Conservation (phyloP, 2,113 vertebrate species). For the Apodemus speciosus region DNA sequence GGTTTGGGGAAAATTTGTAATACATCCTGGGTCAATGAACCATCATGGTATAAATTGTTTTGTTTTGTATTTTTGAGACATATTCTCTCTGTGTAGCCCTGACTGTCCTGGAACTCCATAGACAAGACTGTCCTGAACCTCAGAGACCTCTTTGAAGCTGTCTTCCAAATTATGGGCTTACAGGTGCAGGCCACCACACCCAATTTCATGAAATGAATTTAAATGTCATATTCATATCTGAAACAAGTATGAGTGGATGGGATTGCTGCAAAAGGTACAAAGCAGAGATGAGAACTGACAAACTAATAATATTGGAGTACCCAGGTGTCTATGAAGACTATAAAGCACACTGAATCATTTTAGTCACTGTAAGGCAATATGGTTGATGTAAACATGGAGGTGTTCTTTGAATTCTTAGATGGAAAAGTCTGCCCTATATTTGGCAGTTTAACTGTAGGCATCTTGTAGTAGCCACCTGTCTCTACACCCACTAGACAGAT, state of each 20-base stretch:
- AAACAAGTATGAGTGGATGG: background rate
- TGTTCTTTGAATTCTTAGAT: background rate
- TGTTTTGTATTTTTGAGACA: background rate
- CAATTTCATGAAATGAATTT: background rate
- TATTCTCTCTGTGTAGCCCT: background rate
- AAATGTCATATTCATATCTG: constrained; percentile 11
- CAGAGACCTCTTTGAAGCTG: background rate
- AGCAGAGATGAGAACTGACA: constrained; percentile 17
- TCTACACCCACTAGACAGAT: background rate
- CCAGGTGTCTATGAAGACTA: background rate
- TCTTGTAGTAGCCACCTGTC: background rate
- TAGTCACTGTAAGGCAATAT: background rate
- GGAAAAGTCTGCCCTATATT: constrained; percentile 29
- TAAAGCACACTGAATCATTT: constrained; percentile 9
- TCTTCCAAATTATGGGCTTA: background rate
- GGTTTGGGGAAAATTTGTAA: background rate
- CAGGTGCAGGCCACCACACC: background rate
- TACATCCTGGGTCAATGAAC: background rate
- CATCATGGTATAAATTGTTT: background rate
- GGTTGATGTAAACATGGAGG: constrained; percentile 14
- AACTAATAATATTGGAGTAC: background rate
- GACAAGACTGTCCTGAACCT: background rate
- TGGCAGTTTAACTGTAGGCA: constrained; percentile 22
- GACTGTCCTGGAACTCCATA: background rate
- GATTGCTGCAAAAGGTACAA: background rate